Base-by-base conservation (phyloP, 2,888 invertebrate genomes). In the Leptopilina syphax region DNA sequence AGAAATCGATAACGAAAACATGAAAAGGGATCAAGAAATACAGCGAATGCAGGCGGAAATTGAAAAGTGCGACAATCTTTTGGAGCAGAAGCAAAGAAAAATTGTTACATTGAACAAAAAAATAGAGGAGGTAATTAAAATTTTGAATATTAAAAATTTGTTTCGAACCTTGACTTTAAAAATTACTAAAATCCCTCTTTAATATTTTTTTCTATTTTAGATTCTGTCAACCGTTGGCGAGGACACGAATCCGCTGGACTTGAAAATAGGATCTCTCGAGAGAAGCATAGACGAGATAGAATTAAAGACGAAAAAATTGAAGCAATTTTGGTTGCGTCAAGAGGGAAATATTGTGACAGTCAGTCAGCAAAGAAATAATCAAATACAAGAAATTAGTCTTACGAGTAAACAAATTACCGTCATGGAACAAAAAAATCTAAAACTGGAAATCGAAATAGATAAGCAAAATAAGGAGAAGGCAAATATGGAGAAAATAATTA, bases 321-420 rank as follows among this genome's bases (percentile, higher is more conserved):
- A 97, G 90, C 94, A 95, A 85, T 94, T 95, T 90, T 97, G 97
- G 97, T 92, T 97, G 83, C 94, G 96, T 76, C 94, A 96, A 84
- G 96, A 97, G 90, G 95, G 95, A 0, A 95, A 95, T 88, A 94
- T 96, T 79, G 94, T 96, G 1, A 93, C 93, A 82, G 91, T 97
- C 18, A 94, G 96, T 0, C 93, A 95, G 81, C 95, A 96, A 84
- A 93, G 96, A 81, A 95, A 95, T 85, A 92, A 93, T 82, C 95
- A 96, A 88, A 91, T 96, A 10, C 93, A 94, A 57, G 95, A 96
- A 84, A 94, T 96, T 79, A 95, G 95, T 91, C 93, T 96, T 27
- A 92, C 96, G 12, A 94, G 94, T 82, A 96, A 96, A 92, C 96
- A 94, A 88, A 92, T 93, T 77, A 89, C 93, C 85, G 92, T 97